These are phyloP conservation scores for Catagonus wagneri DNA, from an alignment of 2,113 vertebrate species.

Conservation along the genomic window DNA sequence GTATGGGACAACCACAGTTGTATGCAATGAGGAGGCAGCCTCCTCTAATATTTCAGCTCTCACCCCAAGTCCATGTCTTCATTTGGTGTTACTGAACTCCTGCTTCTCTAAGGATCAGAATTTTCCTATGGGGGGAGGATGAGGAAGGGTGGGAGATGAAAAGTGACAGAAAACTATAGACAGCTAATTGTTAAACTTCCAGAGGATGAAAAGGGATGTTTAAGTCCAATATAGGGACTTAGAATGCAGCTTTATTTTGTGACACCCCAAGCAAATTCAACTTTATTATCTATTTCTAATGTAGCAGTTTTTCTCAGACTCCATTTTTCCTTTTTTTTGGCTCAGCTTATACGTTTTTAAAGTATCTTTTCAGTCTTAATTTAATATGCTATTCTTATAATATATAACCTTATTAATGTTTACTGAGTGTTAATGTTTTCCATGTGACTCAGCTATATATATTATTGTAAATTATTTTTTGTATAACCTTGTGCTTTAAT, in stretches of 20 bases:
- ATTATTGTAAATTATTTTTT: slow-evolving; percentile 18
- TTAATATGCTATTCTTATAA: background rate
- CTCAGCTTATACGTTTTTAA: background rate
- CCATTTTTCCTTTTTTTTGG: background rate
- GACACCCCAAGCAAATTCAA: background rate
- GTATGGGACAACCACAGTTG: background rate
- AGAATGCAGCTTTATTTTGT: background rate
- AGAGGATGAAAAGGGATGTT: background rate
- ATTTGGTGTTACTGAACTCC: background rate
- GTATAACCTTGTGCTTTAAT: background rate
- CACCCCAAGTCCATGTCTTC: background rate
- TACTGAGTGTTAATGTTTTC: slow-evolving; percentile 18
- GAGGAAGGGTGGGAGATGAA: background rate
- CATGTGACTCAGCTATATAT: background rate
- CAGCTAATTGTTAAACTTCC: background rate
- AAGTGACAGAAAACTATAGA: background rate
- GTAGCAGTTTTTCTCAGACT: background rate
- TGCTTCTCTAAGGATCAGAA: background rate
- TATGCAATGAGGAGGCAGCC: too few species aligned
- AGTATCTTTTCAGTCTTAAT: background rate
- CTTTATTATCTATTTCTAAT: background rate
- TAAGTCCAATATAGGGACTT: background rate
- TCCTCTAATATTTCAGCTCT: background rate
- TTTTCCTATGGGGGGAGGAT: background rate
- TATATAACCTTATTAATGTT: background rate